Percentiles rank a stretch among this genome's conserved stretches.
phyloP scores from a whole-genome alignment of 2,888 invertebrate genomes.

The Conchocele bisecta region DNA sequence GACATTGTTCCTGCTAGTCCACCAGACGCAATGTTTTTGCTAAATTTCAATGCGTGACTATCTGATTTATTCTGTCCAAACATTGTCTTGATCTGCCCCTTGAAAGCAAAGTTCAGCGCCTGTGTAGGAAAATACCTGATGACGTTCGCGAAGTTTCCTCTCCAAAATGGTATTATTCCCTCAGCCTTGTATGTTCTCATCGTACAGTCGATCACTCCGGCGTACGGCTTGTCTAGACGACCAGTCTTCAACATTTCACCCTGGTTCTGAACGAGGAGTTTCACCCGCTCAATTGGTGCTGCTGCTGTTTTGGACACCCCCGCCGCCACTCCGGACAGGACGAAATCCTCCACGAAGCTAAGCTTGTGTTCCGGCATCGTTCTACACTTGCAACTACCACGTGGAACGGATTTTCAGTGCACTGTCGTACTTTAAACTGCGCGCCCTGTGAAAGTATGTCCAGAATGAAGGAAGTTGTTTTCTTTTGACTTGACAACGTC shows the following conservation, averaged over 20 bases:
- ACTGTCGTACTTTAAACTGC: no score
- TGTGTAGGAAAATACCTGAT: constrained; percentile 82
- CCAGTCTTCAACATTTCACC: constrained; percentile 82
- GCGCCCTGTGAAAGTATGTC: no score
- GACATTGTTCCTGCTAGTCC: constrained; percentile 82
- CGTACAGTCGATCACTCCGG: constrained; percentile 86
- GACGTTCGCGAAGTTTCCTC: constrained; percentile 94
- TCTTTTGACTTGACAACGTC: no score
- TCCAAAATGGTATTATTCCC: constrained; percentile 90
- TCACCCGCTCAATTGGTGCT: constrained; percentile 83
- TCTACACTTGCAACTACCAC: no score
- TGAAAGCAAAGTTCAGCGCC: constrained; percentile 84
- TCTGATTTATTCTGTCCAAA: constrained; percentile 85
- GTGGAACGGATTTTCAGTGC: no score
- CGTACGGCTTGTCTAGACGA: constrained; percentile 91
- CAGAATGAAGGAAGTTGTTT: no score
- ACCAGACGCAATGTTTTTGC: constrained; percentile 89
- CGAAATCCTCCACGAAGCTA: constrained; percentile 81
- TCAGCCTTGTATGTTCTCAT: constrained; percentile 77
- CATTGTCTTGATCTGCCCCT: constrained; percentile 93
- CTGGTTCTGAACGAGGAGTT: constrained; percentile 82
- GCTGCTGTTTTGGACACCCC: constrained; percentile 82
- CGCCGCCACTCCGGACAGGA: constrained; percentile 81
- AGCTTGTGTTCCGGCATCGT: constrained; percentile 23
- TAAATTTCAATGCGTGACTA: constrained; percentile 81